Percentiles rank a stretch among this genome's conserved stretches.
These are phyloP conservation scores for Champsocephalus gunnari DNA, from an alignment of 2,797 vertebrate genomes.

Conservation along the genomic window DNA sequence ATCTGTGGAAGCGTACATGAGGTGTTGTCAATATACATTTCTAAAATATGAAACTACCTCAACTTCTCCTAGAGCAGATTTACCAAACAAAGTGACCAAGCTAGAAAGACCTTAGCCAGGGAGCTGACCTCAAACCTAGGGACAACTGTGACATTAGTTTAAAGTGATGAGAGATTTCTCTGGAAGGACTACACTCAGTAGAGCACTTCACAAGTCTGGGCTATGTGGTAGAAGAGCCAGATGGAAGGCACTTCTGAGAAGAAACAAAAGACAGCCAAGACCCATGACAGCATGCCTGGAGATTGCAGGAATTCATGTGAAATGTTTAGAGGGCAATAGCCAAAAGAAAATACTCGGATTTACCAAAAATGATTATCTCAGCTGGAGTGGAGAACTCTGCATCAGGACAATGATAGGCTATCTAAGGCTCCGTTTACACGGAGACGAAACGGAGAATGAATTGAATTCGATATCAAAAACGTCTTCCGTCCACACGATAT, in stretches of 20 bases:
- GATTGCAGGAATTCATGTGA: constrained; percentile 19
- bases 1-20: not conserved
- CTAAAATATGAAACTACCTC: not conserved
- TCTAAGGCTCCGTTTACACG: not conserved
- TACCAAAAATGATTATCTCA: constrained; percentile 4
- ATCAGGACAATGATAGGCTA: not conserved
- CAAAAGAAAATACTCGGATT: constrained; percentile 14
- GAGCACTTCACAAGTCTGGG: constrained; percentile 41
- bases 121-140: constrained; percentile 2
- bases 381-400: not conserved
- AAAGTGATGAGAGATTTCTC: constrained; percentile 31
- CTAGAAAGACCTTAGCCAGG: not conserved
- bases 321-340: constrained; percentile 12
- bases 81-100: not conserved
- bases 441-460: no score
- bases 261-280: not conserved
- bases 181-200: constrained; percentile 32
- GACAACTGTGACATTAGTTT: constrained; percentile 9
- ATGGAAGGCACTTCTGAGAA: constrained; percentile 33
- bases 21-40: constrained; percentile 12
- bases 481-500: no score
- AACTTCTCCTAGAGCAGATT: not conserved
- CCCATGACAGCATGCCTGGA: constrained; percentile 15
- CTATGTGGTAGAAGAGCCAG: constrained; percentile 36
- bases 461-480: no score